Evolutionary conservation across 1,140 invertebrate species (phyloP).

Genomic region (Plectrocnemia conspersa): DNA sequence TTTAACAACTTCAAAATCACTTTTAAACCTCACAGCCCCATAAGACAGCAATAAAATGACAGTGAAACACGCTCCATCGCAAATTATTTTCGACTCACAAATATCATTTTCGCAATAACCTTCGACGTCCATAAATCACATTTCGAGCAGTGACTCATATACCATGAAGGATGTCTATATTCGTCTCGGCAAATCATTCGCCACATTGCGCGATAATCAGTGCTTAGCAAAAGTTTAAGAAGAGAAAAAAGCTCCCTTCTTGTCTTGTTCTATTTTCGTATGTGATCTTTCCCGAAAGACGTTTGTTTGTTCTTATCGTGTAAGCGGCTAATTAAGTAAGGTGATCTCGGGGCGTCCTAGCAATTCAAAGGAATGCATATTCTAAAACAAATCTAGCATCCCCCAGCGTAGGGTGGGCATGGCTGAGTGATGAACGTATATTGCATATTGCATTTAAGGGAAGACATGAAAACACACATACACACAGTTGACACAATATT

Average conservation of each 20-base stretch:
- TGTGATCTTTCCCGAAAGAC: background rate
- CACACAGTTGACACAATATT: no score
- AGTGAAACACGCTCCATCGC: background rate
- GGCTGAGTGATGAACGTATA: conserved; percentile 1
- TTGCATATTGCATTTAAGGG: background rate
- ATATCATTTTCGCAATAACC: background rate
- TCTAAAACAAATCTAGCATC: conserved; percentile 29
- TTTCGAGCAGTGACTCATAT: background rate
- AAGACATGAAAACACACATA: no score
- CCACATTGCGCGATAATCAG: background rate
- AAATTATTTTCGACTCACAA: conserved; percentile 1
- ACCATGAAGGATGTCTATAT: background rate
- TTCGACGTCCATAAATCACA: background rate
- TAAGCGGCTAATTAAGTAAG: conserved; percentile 29
- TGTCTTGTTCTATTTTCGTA: conserved; percentile 2
- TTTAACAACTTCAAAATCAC: no score
- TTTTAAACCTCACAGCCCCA: no score
- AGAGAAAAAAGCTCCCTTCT: background rate
- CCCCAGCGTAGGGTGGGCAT: conserved; percentile 11
- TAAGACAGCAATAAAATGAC: no score
- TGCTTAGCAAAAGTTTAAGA: background rate
- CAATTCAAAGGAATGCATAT: conserved; percentile 26
- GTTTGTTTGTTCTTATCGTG: background rate
- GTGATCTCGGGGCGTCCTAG: conserved; percentile 5
- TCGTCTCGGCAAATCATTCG: no score